A percentile compares a stretch with the other conserved stretches of the same genome.
These are phyloP conservation scores for Zosterops pallidus DNA, from an alignment of 2,113 vertebrate genomes.

Conservation along the genomic window DNA sequence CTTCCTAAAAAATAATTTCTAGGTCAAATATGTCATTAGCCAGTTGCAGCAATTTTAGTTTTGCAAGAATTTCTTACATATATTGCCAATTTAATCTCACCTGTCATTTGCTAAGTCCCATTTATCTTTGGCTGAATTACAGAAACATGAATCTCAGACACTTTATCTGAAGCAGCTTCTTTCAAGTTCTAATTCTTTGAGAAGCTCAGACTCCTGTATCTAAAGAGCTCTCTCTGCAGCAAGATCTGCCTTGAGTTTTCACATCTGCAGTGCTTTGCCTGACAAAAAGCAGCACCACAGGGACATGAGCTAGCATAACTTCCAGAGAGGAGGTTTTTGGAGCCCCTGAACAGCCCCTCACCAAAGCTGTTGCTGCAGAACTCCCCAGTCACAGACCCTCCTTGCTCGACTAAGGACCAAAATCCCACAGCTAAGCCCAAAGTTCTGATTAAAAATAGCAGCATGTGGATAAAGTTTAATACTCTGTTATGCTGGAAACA, in stretches of 20 bases:
- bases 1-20: neutral
- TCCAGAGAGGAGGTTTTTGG: neutral
- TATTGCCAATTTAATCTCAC: neutral
- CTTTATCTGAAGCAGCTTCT: neutral
- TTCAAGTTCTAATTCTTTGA: neutral
- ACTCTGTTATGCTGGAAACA: neutral
- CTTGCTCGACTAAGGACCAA: neutral
- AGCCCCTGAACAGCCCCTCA: neutral
- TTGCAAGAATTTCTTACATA: neutral
- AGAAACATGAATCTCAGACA: neutral
- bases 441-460: neutral
- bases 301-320: neutral
- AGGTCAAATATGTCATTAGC: neutral
- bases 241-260: neutral
- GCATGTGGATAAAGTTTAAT: neutral
- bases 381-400: fast-evolving
- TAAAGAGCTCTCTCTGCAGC: neutral
- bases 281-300: constrained; percentile 5
- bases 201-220: neutral
- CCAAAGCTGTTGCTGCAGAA: neutral
- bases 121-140: neutral
- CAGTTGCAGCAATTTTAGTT: neutral
- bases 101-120: neutral
- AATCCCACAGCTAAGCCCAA: neutral
- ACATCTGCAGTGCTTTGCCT: neutral